These are phyloP conservation scores for Phylloscopus trochilus DNA, from an alignment of 2,113 vertebrate species.

Conservation along the genomic window DNA sequence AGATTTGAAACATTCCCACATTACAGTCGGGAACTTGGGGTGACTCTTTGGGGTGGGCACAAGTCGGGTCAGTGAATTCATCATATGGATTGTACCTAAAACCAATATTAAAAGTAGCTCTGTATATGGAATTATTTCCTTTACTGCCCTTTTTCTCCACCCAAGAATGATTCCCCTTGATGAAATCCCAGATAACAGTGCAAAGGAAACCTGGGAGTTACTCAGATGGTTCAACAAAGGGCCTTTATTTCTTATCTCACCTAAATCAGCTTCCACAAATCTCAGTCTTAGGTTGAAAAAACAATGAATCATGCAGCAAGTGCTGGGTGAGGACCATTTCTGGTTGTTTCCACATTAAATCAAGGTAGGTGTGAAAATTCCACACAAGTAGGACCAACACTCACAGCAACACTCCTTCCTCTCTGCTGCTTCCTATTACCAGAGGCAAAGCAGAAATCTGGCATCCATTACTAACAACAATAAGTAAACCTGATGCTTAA, in stretches of 20 bases:
- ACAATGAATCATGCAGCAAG: background rate
- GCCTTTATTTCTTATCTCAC: background rate
- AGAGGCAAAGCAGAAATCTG: constrained; percentile 31
- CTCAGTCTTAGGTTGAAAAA: background rate
- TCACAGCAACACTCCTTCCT: background rate
- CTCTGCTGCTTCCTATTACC: constrained; percentile 27
- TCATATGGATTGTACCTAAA: background rate
- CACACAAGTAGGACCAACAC: background rate
- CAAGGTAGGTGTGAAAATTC: constrained; percentile 58
- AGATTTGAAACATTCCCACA: background rate
- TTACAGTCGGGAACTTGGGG: background rate
- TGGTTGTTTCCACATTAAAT: constrained; percentile 57
- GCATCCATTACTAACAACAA: constrained; percentile 33
- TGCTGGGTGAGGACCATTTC: background rate
- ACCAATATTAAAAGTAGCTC: background rate
- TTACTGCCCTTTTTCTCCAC: background rate
- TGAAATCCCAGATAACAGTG: background rate
- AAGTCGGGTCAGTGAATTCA: background rate
- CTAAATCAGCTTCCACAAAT: background rate
- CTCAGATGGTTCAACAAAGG: background rate
- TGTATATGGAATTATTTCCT: background rate
- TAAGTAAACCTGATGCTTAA: constrained; percentile 51
- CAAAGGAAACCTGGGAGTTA: background rate
- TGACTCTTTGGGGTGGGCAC: background rate
- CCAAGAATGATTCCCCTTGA: background rate